Evolutionary conservation across 2,113 vertebrate species (phyloP).

Genomic region (Phalacrocorax pelagicus): DNA sequence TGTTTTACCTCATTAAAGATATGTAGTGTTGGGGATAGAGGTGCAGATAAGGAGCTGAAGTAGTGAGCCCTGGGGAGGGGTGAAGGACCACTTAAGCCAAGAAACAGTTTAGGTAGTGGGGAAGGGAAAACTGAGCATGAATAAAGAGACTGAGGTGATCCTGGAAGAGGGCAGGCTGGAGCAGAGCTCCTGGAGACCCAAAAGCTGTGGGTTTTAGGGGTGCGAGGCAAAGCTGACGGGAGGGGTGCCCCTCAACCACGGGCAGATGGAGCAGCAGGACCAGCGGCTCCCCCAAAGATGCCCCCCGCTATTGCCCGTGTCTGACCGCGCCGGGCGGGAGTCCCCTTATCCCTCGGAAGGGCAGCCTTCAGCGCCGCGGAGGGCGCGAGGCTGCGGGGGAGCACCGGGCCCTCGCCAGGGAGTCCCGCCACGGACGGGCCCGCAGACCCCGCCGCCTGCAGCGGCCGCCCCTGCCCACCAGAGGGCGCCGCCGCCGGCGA

Average conservation of each 20-base stretch:
- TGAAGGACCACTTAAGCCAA: neutral
- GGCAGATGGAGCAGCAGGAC: neutral
- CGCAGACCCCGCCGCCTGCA: neutral
- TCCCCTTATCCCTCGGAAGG: neutral
- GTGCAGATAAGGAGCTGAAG: neutral
- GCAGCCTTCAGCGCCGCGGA: fast-evolving
- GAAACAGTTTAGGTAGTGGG: neutral
- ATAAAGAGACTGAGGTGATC: neutral
- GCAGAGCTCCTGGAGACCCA: neutral
- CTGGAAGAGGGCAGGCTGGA: neutral
- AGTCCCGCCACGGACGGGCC: neutral
- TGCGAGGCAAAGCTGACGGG: fast-evolving
- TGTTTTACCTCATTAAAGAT: fast-evolving
- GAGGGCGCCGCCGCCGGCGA: no score
- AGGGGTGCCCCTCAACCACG: fast-evolving
- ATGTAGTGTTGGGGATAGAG: neutral
- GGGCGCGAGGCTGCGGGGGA: no score
- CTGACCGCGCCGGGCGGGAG: neutral
- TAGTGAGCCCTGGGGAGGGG: neutral
- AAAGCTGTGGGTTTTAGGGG: neutral
- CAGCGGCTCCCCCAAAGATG: neutral
- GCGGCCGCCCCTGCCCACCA: neutral
- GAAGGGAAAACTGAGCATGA: neutral
- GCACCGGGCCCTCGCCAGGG: neutral
- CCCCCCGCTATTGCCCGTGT: fast-evolving